Evolutionary conservation across 2,797 vertebrate species (phyloP), one percentile per base, ranked within the genome.

Genomic region (Ispidina lecontei): DNA sequence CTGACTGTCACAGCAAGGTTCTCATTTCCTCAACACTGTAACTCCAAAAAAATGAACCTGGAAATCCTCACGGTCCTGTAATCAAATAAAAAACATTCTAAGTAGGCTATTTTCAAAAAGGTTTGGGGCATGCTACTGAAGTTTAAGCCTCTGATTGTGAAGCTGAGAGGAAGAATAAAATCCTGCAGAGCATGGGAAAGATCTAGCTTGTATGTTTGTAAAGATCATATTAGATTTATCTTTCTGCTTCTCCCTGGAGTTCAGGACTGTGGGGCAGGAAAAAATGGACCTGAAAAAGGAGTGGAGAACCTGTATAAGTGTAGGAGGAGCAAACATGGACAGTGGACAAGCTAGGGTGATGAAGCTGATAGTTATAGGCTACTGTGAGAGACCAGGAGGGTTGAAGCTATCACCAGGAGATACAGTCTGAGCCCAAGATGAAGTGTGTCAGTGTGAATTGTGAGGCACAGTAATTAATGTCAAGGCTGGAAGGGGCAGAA

Each of bases 381-480:
- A 23, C 17, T 26, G 39, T n/a, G 11, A 75, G 63, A 70, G 37
- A 72, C 33, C 49, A 23, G 6, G 20, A 19, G 44, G 44, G 33
- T 20, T 75, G 60, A 64, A 89, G 37, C 63, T 76, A 64, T 56
- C 67, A 47, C 44, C 3, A 0, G 4, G 16, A 85, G 39, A 91
- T n/a, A 56, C 44, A 75, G 73, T 39, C 60, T 67, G 79, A 72
- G 43, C 44, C 39, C 55, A 37, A 75, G 83, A 90, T 26, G 49
- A 78, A 93, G 59, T 44, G 26, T 86, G 44, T 73, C 77, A 76
- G 37, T 43, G 46, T 70, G 74, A 91, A 81, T 14, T 87, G 79
- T 41, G 67, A 70, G 77, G 64, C 68, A 64, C 76, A 73, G 56
- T 86, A 91, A 94, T 93, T 93, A 91, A 91, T 35, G 54, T 84